Conservation (phyloP, 2,113 vertebrate genomes). For the Pavo muticus region DNA sequence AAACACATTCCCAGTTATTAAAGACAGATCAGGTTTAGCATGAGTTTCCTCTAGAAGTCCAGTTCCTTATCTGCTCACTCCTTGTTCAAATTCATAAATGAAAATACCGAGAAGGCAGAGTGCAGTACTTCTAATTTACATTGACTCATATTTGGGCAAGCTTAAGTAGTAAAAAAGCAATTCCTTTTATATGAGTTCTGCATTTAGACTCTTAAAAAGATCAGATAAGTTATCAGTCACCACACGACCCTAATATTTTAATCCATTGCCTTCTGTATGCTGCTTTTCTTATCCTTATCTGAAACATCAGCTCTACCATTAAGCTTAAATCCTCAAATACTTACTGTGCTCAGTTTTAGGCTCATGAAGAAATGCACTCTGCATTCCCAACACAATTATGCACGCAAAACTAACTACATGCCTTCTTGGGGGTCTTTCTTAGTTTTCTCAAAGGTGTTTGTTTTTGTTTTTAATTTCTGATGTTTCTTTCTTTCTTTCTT, state of each 20-base stretch:
- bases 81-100: background rate
- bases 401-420: background rate
- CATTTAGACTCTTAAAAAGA: background rate
- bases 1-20: background rate
- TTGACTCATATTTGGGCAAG: background rate
- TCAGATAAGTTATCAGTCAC: background rate
- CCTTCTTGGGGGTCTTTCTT: background rate
- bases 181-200: background rate
- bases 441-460: background rate
- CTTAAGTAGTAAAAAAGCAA: background rate
- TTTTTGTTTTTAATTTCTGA: background rate
- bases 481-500: background rate
- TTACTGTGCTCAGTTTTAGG: background rate
- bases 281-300: background rate
- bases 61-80: background rate
- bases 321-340: background rate
- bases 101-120: background rate
- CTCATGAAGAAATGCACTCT: background rate
- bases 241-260: background rate
- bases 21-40: constrained; percentile 17
- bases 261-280: background rate
- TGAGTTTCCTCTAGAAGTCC: background rate
- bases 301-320: background rate
- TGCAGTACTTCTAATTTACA: background rate
- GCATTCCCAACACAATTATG: background rate